Conservation (phyloP, 2,797 vertebrate genomes). For the Enteromius treurensis region DNA sequence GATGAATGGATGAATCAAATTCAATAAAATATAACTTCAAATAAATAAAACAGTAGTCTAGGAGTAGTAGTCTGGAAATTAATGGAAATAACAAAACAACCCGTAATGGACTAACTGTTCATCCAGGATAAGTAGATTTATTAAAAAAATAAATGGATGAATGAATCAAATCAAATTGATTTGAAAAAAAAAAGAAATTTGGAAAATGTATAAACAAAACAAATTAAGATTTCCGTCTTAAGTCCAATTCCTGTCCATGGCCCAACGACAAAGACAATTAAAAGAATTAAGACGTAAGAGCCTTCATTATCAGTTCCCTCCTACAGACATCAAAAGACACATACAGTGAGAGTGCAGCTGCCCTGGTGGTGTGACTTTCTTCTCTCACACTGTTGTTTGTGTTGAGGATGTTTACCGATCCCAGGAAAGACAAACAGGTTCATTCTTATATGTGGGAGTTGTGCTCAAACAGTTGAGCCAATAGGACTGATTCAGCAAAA, state of each 20-base stretch:
- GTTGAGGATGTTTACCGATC: slow-evolving; percentile 83
- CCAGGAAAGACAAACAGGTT: slow-evolving; percentile 81
- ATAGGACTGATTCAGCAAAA: slow-evolving; percentile 55
- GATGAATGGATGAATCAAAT: not conserved
- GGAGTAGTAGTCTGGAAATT: not conserved
- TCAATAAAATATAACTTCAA: not conserved
- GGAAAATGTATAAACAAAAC: not conserved
- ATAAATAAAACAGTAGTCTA: not conserved
- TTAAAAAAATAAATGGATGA: not conserved
- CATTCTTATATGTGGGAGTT: slow-evolving; percentile 72
- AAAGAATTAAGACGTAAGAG: slow-evolving; percentile 76
- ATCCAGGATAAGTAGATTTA: not conserved
- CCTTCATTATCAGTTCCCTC: slow-evolving; percentile 77
- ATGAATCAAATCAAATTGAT: not conserved
- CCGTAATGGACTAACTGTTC: not conserved
- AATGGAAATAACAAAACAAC: not conserved
- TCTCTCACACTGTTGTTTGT: slow-evolving; percentile 78
- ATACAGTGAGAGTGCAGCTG: slow-evolving; percentile 81
- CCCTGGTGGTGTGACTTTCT: slow-evolving; percentile 78
- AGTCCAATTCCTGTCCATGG: slow-evolving; percentile 31
- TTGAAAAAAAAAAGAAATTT: not conserved
- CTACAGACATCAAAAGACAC: slow-evolving; percentile 77
- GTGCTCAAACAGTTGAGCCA: slow-evolving; percentile 71
- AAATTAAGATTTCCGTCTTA: not conserved
- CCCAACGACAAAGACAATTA: slow-evolving; percentile 62